Conservation (phyloP, 2,113 vertebrate species). For the Passer domesticus region DNA sequence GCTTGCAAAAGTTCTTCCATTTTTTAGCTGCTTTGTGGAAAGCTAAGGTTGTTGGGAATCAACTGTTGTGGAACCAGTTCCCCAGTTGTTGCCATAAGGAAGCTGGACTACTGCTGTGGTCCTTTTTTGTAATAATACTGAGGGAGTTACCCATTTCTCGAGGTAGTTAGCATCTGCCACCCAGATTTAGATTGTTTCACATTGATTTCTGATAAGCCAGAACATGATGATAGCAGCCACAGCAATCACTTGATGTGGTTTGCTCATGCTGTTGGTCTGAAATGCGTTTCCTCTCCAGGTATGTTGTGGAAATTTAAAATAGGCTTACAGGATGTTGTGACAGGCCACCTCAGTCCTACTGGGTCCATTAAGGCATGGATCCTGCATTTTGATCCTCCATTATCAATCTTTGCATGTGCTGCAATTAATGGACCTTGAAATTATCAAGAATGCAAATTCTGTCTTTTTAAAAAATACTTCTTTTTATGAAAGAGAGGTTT, state of each 20-base stretch:
- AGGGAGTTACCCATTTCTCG: background rate
- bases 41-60: background rate
- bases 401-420: background rate
- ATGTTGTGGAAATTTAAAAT: background rate
- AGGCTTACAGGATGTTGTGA: background rate
- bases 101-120: background rate
- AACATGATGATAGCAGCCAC: background rate
- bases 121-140: background rate
- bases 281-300: background rate
- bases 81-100: background rate
- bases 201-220: conserved; percentile 12
- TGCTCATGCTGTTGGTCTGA: background rate
- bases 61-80: background rate
- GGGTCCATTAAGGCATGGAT: background rate
- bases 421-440: background rate
- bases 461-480: background rate
- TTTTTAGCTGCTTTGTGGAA: background rate
- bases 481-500: background rate
- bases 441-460: background rate
- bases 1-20: background rate
- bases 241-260: background rate
- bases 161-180: background rate
- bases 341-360: background rate
- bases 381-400: background rate
- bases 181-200: background rate